Evolutionary conservation across 2,797 vertebrate genomes (phyloP), one percentile per base, ranked within the genome.

Genomic region (Esox masquinongy): DNA sequence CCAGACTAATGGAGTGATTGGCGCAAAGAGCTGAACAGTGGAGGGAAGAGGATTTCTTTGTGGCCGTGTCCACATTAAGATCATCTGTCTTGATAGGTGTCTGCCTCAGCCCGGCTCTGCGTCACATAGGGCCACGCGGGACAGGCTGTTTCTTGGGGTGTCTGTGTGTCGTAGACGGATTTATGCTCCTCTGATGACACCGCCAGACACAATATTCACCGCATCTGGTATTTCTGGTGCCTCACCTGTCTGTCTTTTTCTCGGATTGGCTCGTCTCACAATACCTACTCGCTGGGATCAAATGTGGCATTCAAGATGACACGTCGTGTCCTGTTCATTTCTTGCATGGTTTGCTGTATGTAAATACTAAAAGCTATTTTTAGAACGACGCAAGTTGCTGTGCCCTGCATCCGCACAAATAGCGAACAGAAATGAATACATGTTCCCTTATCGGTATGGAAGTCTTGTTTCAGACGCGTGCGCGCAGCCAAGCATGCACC

Each of bases 1-100:
- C 75, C 82, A 81, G 88, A 75, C 80, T 84, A 83, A 89, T 88
- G 84, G 84, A 85, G 70, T 79, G 87, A 88, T 81, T 90, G 88
- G 84, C 84, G 82, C 77, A 34, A 74, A 16, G 71, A 43, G 71
- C 22, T 26, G 71, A 14, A 22, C 56, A 24, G 22, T n/a, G n/a
- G 11, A 59, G 49, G 50, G 31, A 71, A 29, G 69, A 51, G 24
- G 68, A 50, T 70, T 49, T 70, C 22, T 47, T 22, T 70, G 68
- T 29, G 19, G 43, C 17, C 47, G 24, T 70, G 24, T 50, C 47
- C 69, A 70, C 43, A n/a, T 12, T 50, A 5, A 70, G 43, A 24
- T 70, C 24, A 26, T 50, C 24, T 22, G 49, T 15, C 61, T 64
- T 14, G 24, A 64, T 64, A 64, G 53, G 56, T 24, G 56, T 22